These are phyloP conservation scores for Crocallis elinguaria DNA, from an alignment of 2,888 invertebrate species.

Conservation along the genomic window DNA sequence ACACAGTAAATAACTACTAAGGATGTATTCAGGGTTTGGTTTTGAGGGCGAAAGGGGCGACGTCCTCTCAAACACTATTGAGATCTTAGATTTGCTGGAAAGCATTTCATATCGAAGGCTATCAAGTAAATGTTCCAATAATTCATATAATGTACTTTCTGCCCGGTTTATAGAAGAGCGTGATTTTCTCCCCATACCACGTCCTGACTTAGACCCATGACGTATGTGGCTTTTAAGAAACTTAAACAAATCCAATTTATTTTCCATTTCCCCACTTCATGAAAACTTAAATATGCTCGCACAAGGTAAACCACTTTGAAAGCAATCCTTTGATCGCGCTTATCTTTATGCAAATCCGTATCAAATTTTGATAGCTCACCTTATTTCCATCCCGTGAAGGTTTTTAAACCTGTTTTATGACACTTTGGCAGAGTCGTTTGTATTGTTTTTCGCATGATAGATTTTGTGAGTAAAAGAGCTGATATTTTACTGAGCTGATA, in stretches of 20 bases:
- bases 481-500: neutral
- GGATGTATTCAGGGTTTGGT: constrained; percentile 12
- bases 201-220: constrained; percentile 1
- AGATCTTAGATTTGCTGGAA: too few species aligned
- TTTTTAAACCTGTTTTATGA: constrained; percentile 22
- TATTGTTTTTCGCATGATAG: neutral
- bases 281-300: constrained; percentile 83
- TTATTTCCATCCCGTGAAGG: constrained; percentile 42
- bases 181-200: neutral
- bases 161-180: too few species aligned
- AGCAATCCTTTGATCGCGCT: constrained; percentile 82
- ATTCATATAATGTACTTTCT: too few species aligned
- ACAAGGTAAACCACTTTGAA: constrained; percentile 82
- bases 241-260: constrained; percentile 83
- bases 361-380: constrained; percentile 70
- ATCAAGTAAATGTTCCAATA: too few species aligned
- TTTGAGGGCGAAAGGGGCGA: neutral
- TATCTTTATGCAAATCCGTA: constrained; percentile 78
- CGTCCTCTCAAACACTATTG: too few species aligned
- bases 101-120: too few species aligned
- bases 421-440: neutral
- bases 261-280: constrained; percentile 84
- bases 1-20: constrained; percentile 75
- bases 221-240: constrained; percentile 71
- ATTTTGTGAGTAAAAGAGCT: neutral